Conservation (phyloP, 2,113 vertebrate genomes). For the Rhegmatorhina hoffmannsi region DNA sequence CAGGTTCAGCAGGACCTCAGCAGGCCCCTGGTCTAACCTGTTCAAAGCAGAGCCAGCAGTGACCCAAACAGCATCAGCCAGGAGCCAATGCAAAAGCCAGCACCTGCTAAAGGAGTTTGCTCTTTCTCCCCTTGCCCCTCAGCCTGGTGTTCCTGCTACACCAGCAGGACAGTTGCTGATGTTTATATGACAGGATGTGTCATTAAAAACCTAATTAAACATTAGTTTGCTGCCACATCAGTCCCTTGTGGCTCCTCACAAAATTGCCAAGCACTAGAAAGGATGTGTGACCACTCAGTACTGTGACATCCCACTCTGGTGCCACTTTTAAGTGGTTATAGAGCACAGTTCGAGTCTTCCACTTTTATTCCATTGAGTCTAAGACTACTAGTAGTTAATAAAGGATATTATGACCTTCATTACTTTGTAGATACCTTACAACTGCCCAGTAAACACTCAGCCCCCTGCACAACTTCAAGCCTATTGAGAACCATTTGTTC, state of each 20-base stretch:
- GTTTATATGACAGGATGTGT: neutral
- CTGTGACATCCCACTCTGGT: neutral
- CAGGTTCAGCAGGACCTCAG: neutral
- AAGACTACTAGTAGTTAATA: neutral
- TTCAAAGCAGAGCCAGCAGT: neutral
- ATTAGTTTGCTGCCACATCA: neutral
- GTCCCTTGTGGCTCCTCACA: neutral
- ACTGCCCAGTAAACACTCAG: neutral
- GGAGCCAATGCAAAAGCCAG: neutral
- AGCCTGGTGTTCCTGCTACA: neutral
- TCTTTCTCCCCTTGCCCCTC: neutral
- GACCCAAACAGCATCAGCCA: neutral
- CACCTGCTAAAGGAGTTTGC: neutral
- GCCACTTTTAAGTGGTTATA: neutral
- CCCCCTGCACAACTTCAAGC: neutral
- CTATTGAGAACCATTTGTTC: neutral
- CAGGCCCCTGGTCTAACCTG: neutral
- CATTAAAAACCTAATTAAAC: neutral
- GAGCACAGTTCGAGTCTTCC: neutral
- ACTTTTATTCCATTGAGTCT: neutral
- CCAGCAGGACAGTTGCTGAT: neutral
- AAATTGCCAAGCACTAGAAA: neutral
- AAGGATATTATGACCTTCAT: neutral
- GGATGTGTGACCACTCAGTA: fast-evolving
- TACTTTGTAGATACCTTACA: neutral